phyloP scores from a whole-genome alignment of 2,113 vertebrate genomes.

The Mystacornis crossleyi region DNA sequence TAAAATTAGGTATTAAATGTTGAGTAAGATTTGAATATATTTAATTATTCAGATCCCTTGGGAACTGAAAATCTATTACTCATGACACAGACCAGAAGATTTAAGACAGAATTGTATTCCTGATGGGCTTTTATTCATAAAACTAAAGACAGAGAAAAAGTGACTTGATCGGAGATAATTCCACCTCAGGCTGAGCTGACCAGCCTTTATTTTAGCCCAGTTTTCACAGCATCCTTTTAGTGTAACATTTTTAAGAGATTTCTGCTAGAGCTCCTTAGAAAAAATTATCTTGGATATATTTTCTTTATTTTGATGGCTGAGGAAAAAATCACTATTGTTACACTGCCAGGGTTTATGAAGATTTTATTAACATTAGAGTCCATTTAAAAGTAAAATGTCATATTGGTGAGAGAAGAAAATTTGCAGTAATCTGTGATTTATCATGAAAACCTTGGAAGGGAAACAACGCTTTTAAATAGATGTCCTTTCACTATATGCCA shows the following conservation, averaged over 20 bases:
- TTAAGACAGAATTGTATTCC: background rate
- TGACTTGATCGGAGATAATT: background rate
- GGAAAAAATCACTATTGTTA: background rate
- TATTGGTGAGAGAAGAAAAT: background rate
- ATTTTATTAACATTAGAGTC: background rate
- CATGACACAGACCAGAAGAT: background rate
- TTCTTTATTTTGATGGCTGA: conserved; percentile 4
- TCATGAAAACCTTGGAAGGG: background rate
- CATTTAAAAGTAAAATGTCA: background rate
- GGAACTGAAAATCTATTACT: background rate
- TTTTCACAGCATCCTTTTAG: background rate
- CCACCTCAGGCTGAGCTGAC: background rate
- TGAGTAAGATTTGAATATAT: background rate
- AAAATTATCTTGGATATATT: background rate
- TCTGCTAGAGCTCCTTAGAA: background rate
- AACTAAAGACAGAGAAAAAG: background rate
- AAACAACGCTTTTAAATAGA: background rate
- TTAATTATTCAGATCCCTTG: background rate
- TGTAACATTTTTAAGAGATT: background rate
- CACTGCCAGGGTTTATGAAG: background rate
- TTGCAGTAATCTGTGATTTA: background rate
- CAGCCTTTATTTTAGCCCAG: background rate
- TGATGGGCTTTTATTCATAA: background rate
- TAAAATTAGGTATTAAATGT: background rate
- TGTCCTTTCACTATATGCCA: background rate